A percentile compares a stretch with the other conserved stretches of the same genome.
Conservation (phyloP, 1,140 invertebrate genomes). For the Anoplolepis gracilipes region DNA sequence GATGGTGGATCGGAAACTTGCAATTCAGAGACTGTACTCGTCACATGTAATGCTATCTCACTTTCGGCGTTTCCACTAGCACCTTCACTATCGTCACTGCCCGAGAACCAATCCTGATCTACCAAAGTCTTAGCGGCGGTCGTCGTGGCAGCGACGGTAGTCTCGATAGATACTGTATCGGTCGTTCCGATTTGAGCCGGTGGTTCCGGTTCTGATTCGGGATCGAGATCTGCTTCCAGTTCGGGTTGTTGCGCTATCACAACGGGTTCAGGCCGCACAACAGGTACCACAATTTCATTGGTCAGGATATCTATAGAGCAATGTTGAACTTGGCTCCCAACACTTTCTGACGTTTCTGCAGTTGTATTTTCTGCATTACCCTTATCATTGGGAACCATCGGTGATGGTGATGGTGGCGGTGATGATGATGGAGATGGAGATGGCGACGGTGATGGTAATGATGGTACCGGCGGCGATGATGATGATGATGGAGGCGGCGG, state of each 20-base stretch:
- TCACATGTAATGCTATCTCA: slow-evolving; percentile 68
- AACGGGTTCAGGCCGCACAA: slow-evolving; percentile 28
- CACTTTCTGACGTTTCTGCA: slow-evolving; percentile 60
- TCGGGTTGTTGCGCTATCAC: slow-evolving; percentile 40
- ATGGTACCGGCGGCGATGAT: slow-evolving; percentile 6
- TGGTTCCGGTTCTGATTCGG: slow-evolving; percentile 75
- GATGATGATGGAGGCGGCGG: slow-evolving; percentile 30
- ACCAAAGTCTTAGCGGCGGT: slow-evolving; percentile 78
- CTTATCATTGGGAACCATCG: slow-evolving; percentile 31
- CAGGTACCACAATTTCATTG: slow-evolving; percentile 73
- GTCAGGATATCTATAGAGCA: slow-evolving; percentile 85
- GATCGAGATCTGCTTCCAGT: slow-evolving; percentile 18
- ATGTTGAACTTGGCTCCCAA: slow-evolving; percentile 82
- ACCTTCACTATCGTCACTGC: slow-evolving; percentile 84
- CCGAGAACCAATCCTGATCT: slow-evolving; percentile 85
- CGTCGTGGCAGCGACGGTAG: not conserved
- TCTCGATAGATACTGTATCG: slow-evolving; percentile 57
- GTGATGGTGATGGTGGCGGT: slow-evolving; percentile 3
- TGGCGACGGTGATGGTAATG: slow-evolving; percentile 56
- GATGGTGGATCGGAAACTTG: slow-evolving; percentile 54
- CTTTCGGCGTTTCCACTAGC: slow-evolving; percentile 73
- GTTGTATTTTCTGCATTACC: slow-evolving; percentile 62
- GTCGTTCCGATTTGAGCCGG: slow-evolving; percentile 2
- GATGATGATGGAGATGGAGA: not conserved
- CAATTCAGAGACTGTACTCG: slow-evolving; percentile 67